phyloP scores from a whole-genome alignment of 2,888 invertebrate genomes.

The Pristionchus japonicus region DNA sequence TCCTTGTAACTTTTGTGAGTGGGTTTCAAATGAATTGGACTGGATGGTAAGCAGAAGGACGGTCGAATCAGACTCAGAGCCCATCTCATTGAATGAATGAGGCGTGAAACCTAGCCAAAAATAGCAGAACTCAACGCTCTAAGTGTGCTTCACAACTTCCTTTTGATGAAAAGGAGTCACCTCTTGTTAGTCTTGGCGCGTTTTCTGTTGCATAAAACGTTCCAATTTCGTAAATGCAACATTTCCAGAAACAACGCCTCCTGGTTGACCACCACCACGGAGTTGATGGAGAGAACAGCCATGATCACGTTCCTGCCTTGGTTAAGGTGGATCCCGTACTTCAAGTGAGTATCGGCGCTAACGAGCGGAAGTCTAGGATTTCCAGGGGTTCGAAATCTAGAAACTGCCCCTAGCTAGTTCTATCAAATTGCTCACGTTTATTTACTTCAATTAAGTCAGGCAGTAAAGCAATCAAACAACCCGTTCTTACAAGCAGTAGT shows the following conservation, averaged over 20 bases:
- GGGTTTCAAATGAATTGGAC: background rate
- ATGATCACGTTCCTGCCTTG: slow-evolving; percentile 46
- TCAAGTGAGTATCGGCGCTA: slow-evolving; percentile 27
- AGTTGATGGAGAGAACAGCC: slow-evolving; percentile 42
- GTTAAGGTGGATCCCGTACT: slow-evolving; percentile 28
- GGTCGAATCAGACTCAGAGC: background rate
- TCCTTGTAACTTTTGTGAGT: background rate
- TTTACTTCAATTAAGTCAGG: too few species aligned
- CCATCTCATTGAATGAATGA: background rate
- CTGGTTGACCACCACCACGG: slow-evolving; percentile 39
- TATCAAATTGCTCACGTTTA: too few species aligned
- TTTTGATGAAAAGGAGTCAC: background rate
- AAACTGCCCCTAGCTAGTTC: too few species aligned
- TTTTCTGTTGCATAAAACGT: too few species aligned
- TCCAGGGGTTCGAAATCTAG: too few species aligned
- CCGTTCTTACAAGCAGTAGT: too few species aligned
- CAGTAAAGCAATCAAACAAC: too few species aligned
- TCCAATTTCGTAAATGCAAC: too few species aligned
- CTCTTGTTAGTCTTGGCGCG: background rate
- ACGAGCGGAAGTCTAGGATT: too few species aligned
- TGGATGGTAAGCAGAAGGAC: too few species aligned
- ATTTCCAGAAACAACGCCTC: slow-evolving; percentile 40
- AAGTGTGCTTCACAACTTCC: background rate
- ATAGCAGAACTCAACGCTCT: background rate
- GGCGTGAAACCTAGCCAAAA: background rate